Evolutionary conservation across 37 sponge, comb jelly and placozoan genomes (phyloP).

Genomic region (Spongilla lacustris): DNA sequence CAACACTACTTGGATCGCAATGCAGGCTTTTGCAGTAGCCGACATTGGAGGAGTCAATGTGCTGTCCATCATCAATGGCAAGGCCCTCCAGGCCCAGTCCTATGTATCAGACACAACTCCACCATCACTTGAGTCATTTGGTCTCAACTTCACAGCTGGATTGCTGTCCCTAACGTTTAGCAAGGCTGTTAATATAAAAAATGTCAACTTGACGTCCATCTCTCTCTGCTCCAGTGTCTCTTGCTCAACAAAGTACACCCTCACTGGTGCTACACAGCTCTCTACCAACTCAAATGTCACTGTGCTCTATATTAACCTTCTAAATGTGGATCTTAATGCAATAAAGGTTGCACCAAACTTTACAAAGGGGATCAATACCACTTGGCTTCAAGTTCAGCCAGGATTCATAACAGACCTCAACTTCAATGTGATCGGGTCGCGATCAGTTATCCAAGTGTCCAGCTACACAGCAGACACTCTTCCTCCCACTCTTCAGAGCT

Average conservation of each 20-base stretch:
- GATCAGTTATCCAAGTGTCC: background rate
- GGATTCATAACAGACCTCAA: constrained; percentile 70
- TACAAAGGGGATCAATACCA: constrained; percentile 48
- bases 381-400: constrained; percentile 49
- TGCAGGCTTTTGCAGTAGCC: constrained; percentile 94
- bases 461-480: constrained; percentile 54
- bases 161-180: constrained; percentile 63
- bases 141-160: constrained; percentile 62
- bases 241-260: background rate
- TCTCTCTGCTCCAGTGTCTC: constrained; percentile 32
- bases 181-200: constrained; percentile 75
- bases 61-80: constrained; percentile 91
- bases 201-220: constrained; percentile 31
- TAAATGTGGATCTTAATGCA: constrained; percentile 48
- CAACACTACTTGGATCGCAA: constrained; percentile 74
- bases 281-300: constrained; percentile 62
- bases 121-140: constrained; percentile 48
- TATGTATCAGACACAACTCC: constrained; percentile 74
- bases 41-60: constrained; percentile 86
- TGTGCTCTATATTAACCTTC: constrained; percentile 48
- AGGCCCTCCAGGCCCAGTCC: constrained; percentile 60
- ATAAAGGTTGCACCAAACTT: constrained; percentile 58
- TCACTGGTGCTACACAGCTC: constrained; percentile 33
- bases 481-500: constrained; percentile 54
- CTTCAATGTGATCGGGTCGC: constrained; percentile 29